Conservation (phyloP, 2,113 vertebrate genomes). For the Chaetodon auriga region DNA sequence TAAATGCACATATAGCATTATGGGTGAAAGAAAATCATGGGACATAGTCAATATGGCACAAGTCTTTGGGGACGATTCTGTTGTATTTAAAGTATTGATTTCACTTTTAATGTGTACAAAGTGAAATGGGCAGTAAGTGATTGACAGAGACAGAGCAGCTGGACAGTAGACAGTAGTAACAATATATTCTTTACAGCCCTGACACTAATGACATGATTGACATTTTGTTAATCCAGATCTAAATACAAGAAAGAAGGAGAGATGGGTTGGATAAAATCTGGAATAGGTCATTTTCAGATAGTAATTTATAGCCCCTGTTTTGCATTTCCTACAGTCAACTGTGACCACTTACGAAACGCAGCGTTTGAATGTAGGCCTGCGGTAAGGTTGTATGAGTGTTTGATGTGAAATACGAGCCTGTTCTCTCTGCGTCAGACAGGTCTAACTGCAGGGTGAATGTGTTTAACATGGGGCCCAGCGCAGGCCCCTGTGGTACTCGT, state of each 20-base stretch:
- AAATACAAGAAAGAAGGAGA: background rate
- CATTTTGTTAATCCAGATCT: background rate
- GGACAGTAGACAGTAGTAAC: constrained; percentile 4
- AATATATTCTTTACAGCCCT: background rate
- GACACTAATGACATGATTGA: constrained; percentile 8
- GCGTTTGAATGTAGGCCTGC: constrained; percentile 29
- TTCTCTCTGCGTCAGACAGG: constrained; percentile 56
- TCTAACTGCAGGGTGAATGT: constrained; percentile 75
- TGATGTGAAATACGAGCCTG: constrained; percentile 71
- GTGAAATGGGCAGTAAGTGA: background rate
- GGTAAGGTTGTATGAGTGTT: constrained; percentile 13
- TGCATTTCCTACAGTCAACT: background rate
- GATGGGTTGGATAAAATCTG: background rate
- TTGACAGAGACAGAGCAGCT: constrained; percentile 1
- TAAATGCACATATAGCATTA: constrained; percentile 19
- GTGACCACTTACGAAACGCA: constrained; percentile 9
- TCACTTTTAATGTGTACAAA: background rate
- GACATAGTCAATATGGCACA: background rate
- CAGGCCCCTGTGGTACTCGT: constrained; percentile 54
- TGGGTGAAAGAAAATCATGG: background rate
- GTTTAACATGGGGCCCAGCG: constrained; percentile 69
- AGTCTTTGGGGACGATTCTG: background rate
- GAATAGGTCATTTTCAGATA: background rate
- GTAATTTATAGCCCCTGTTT: background rate
- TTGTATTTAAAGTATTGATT: background rate